Evolutionary conservation across 2,888 invertebrate genomes (phyloP).

Genomic region (Heliothis peltigera): DNA sequence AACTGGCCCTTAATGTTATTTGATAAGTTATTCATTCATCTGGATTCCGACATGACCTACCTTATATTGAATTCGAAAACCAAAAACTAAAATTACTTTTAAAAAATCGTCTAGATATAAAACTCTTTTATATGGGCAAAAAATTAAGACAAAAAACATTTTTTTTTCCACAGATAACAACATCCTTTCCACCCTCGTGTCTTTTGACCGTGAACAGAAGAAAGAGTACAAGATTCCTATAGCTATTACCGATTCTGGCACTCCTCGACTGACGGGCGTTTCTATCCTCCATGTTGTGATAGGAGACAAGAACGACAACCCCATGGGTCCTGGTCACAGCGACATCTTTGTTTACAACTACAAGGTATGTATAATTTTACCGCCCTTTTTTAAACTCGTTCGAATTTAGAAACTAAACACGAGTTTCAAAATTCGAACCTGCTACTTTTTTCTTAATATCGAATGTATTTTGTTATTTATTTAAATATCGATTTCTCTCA

Average conservation of each 20-base stretch:
- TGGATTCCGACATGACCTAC: not conserved
- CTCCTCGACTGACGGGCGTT: conserved; percentile 93
- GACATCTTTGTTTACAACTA: conserved; percentile 98
- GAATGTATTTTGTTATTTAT: conserved; percentile 5
- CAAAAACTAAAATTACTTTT: too few species aligned
- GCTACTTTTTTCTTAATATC: conserved; percentile 3
- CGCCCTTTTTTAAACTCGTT: conserved; percentile 1
- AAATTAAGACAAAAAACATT: too few species aligned
- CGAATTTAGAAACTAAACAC: too few species aligned
- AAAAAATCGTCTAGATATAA: too few species aligned
- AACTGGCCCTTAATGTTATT: too few species aligned
- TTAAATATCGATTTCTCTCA: conserved; percentile 3
- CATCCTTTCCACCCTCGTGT: conserved; percentile 92
- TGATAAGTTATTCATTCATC: too few species aligned
- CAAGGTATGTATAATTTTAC: conserved; percentile 88
- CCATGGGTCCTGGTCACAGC: conserved; percentile 96
- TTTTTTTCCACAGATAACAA: conserved; percentile 79
- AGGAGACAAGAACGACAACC: conserved; percentile 98
- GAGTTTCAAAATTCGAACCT: conserved; percentile 16
- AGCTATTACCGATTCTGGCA: conserved; percentile 96
- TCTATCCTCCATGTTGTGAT: conserved; percentile 97
- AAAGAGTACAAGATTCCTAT: conserved; percentile 97
- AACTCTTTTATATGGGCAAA: too few species aligned
- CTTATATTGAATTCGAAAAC: too few species aligned
- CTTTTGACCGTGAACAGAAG: conserved; percentile 96